These are phyloP conservation scores for Amazonetta brasiliensis DNA, from an alignment of 2,797 vertebrate genomes.

Conservation along the genomic window DNA sequence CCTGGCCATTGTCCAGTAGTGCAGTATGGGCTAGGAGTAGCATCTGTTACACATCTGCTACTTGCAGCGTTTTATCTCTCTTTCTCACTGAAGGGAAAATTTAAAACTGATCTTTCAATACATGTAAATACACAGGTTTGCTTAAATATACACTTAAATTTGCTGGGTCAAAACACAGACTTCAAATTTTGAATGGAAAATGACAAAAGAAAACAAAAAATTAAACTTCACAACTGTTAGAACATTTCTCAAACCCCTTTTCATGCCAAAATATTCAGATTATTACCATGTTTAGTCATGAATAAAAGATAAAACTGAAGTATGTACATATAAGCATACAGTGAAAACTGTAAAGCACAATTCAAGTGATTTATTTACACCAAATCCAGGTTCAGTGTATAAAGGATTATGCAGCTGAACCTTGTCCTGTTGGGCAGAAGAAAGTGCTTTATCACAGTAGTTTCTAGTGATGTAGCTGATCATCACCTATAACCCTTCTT, in stretches of 20 bases:
- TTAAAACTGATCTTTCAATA: not conserved
- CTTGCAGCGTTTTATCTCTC: not conserved
- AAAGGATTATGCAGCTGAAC: not conserved
- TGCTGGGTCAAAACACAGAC: not conserved
- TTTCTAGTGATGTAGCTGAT: not conserved
- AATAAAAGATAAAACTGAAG: slow-evolving; percentile 3
- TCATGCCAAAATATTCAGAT: not conserved
- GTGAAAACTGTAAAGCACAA: not conserved
- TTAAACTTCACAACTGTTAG: not conserved
- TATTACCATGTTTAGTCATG: not conserved
- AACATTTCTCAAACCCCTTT: not conserved
- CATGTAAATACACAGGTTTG: not conserved
- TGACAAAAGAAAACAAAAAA: not conserved
- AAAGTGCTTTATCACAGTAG: not conserved
- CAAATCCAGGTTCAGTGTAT: not conserved
- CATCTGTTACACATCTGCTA: slow-evolving; percentile 43
- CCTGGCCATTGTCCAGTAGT: slow-evolving; percentile 17
- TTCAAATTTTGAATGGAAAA: not conserved
- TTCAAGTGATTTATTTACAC: not conserved
- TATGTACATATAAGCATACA: not conserved
- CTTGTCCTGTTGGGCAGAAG: not conserved
- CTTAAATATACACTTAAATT: not conserved
- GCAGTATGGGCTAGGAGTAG: not conserved
- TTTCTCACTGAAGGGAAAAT: not conserved
- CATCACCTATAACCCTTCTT: not conserved